Conservation (phyloP, 2,113 vertebrate species). For the Emberiza fucata region DNA sequence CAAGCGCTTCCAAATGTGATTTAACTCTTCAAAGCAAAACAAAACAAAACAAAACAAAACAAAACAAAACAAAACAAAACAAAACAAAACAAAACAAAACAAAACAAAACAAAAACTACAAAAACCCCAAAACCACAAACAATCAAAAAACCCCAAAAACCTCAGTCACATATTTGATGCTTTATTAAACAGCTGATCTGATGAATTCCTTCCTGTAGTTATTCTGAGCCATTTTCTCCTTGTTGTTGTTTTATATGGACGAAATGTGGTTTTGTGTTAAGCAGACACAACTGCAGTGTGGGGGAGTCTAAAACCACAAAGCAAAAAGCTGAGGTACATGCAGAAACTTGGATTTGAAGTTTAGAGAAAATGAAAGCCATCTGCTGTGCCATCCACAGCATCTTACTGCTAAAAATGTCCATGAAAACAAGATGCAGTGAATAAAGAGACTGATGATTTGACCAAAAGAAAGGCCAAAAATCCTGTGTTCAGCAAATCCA, state of each 20-base stretch:
- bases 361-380: not conserved
- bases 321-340: not conserved
- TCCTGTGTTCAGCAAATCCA: not conserved
- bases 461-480: not conserved
- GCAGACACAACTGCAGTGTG: not conserved
- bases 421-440: not conserved
- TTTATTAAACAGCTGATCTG: not conserved
- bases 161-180: not conserved
- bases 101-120: too few species aligned
- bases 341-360: not conserved
- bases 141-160: not conserved
- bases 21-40: not conserved
- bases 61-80: not conserved
- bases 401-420: not conserved
- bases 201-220: not conserved
- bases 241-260: not conserved
- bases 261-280: not conserved
- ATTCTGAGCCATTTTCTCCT: not conserved
- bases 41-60: too few species aligned
- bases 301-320: not conserved
- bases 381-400: not conserved
- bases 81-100: not conserved
- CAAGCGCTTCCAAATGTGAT: not conserved
- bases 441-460: not conserved
- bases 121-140: not conserved